A percentile compares a stretch with the other conserved stretches of the same genome.
Evolutionary conservation across 2,888 invertebrate genomes (phyloP).

Genomic region (Ferdinandea cuprea): DNA sequence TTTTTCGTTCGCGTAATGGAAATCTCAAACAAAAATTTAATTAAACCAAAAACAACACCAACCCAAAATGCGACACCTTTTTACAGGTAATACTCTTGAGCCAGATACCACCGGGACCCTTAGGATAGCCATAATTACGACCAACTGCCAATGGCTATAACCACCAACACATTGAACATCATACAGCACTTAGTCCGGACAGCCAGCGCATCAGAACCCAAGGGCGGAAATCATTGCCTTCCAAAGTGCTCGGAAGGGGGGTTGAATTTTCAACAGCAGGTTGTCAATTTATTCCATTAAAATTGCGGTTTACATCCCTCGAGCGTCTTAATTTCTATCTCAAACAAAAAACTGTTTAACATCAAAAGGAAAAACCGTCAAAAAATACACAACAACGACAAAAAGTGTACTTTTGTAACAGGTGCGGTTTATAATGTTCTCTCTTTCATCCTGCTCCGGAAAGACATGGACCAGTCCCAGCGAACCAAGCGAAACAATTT

Average conservation of each 20-base stretch:
- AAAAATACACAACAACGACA: not conserved
- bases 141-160: constrained; percentile 34
- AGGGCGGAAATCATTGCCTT: constrained; percentile 13
- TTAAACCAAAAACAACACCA: constrained; percentile 42
- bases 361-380: constrained; percentile 53
- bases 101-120: constrained; percentile 13
- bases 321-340: constrained; percentile 55
- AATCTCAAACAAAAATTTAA: constrained; percentile 59
- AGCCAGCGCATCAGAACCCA: not conserved
- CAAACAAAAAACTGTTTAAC: constrained; percentile 44
- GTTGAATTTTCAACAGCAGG: constrained; percentile 57
- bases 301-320: constrained; percentile 45
- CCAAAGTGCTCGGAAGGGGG: constrained; percentile 3
- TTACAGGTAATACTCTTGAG: constrained; percentile 18
- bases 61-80: constrained; percentile 36
- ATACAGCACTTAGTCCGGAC: constrained; percentile 66
- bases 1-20: constrained; percentile 30
- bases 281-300: constrained; percentile 74
- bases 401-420: constrained; percentile 57
- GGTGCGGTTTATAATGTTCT: constrained; percentile 69
- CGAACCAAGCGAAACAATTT: constrained; percentile 62
- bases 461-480: constrained; percentile 17
- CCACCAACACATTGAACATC: constrained; percentile 62
- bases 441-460: constrained; percentile 8
- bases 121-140: constrained; percentile 52